Conservation (phyloP, 2,888 invertebrate species). For the Drosophila bunnanda region DNA sequence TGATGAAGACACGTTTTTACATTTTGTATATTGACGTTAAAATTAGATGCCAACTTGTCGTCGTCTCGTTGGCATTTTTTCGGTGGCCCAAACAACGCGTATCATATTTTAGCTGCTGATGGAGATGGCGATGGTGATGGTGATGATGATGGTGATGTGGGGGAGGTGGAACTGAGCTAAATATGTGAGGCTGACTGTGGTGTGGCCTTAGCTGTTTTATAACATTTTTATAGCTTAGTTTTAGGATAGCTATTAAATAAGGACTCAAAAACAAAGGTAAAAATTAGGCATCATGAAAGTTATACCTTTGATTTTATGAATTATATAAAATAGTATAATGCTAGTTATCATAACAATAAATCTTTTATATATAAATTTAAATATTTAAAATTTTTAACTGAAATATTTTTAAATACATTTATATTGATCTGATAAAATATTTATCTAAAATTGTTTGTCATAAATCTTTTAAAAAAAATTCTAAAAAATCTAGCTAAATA, state of each 20-base stretch:
- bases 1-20: conserved; percentile 79
- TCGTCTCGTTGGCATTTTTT: conserved; percentile 42
- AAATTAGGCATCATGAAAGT: accelerated
- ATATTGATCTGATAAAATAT: not conserved
- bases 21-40: conserved; percentile 78
- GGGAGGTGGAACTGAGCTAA: conserved; percentile 24
- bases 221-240: not conserved
- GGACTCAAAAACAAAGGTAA: not conserved
- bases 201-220: conserved; percentile 6
- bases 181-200: conserved; percentile 20
- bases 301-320: not conserved
- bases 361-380: not conserved
- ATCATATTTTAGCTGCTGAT: conserved; percentile 72
- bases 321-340: not conserved
- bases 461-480: no score
- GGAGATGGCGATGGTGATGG: conserved; percentile 47
- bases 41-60: conserved; percentile 78
- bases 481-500: not conserved
- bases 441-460: not conserved
- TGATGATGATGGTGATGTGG: conserved; percentile 48
- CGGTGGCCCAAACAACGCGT: conserved; percentile 62
- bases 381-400: not conserved
- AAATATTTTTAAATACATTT: not conserved
- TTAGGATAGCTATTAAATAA: not conserved
- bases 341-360: not conserved